phyloP scores from a whole-genome alignment of 2,797 vertebrate genomes.

The Ciconia nigra region DNA sequence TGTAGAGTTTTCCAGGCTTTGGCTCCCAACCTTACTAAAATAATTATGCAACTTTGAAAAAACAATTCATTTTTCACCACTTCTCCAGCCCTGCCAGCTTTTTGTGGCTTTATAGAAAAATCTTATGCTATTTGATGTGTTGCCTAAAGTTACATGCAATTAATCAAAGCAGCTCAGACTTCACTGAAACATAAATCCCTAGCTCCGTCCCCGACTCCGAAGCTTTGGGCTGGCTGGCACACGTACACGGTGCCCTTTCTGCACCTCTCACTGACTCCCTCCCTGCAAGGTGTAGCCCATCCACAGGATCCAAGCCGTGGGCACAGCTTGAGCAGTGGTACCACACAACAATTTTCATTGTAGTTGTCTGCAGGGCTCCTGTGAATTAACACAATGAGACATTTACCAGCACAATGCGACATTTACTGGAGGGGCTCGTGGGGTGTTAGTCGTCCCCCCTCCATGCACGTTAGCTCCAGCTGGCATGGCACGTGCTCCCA shows the following conservation, averaged over 20 bases:
- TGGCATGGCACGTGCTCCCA: neutral
- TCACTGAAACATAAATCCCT: neutral
- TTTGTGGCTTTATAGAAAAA: neutral
- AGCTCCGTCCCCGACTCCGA: neutral
- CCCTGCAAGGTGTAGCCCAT: neutral
- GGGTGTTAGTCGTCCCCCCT: neutral
- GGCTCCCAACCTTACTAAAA: neutral
- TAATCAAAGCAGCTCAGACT: neutral
- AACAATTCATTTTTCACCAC: slow-evolving; percentile 36
- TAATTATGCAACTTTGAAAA: neutral
- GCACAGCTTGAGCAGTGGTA: fast-evolving
- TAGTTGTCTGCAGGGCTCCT: neutral
- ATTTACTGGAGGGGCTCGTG: neutral
- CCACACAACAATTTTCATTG: neutral
- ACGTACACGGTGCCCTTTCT: fast-evolving
- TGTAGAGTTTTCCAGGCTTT: neutral
- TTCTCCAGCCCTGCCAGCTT: neutral
- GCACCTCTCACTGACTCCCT: neutral
- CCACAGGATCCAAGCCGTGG: fast-evolving
- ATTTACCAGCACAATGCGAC: slow-evolving; percentile 13
- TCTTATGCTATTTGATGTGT: neutral
- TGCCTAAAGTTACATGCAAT: neutral
- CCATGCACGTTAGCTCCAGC: neutral
- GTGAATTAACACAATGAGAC: neutral
- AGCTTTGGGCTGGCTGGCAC: neutral